Evolutionary conservation across 2,797 vertebrate genomes (phyloP), one percentile per base, ranked within the genome.

Genomic region (Acipenser transmontanus): DNA sequence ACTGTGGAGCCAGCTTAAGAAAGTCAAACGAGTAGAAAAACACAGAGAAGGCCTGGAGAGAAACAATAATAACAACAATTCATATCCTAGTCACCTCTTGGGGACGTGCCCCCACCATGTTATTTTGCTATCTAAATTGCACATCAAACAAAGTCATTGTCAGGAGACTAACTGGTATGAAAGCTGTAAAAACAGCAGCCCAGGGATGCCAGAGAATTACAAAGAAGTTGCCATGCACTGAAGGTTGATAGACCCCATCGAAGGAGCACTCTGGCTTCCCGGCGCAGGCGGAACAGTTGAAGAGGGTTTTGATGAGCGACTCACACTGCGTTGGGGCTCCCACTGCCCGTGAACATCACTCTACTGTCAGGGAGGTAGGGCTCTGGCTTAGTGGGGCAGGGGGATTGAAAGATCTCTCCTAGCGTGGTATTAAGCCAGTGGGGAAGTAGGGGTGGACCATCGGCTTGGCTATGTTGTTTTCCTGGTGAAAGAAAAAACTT

Each of bases 401-500:
- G 85, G 11, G 84, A 87, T 71, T 70, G 48, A 49, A 70, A 68
- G 70, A 91, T 61, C 2, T 82, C 77, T 4, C 67, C 71, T 57
- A 76, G 62, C 0, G 47, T 70, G 80, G 66, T 0, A 0, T 62
- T 75, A 84, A 90, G 59, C 72, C 81, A 7, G 1, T 64, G 0
- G 86, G 86, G 62, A 88, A 91, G 76, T 89, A 92, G 17, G 91
- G 89, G 47, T 91, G 84, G 0, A 2, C 8, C 0, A 82, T 59
- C 3, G 12, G 54, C 47, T 59, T 7, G 11, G 68, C 69, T 8
- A 61, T 0, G 2, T 9, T 70, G 49, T 47, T 17, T 62, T 6
- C 67, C 80, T 80, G 65, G 8, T 61, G 72, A 34, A n/a, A 71
- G 14, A 49, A 59, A 20, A 64, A 54, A 66, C 50, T 60, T 17